Evolutionary conservation across 2,797 vertebrate species (phyloP).

Genomic region (Rhincodon typus): DNA sequence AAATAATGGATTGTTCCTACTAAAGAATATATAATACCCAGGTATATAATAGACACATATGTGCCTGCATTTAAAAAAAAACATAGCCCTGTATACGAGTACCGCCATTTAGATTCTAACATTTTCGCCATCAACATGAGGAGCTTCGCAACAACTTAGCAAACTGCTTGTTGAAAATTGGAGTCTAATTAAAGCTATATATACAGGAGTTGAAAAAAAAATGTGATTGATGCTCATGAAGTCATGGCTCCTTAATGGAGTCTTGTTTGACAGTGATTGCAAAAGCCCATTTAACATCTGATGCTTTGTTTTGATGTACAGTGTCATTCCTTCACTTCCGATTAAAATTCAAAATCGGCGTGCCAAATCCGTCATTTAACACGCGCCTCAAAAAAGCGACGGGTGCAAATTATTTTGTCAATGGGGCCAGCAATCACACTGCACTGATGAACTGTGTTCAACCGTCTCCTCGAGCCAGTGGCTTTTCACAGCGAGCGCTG

Average conservation of each 20-base stretch:
- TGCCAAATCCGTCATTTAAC: constrained; percentile 78
- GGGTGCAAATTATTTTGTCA: constrained; percentile 98
- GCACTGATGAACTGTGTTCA: constrained; percentile 58
- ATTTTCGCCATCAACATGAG: not conserved
- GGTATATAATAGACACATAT: not conserved
- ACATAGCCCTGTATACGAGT: not conserved
- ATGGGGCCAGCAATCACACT: constrained; percentile 68
- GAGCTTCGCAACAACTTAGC: constrained; percentile 33
- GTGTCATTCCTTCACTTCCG: constrained; percentile 97
- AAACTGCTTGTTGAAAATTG: constrained; percentile 37
- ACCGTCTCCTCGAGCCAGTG: constrained; percentile 53
- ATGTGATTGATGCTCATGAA: constrained; percentile 89
- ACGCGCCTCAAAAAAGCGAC: constrained; percentile 73
- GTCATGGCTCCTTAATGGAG: constrained; percentile 78
- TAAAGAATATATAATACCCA: not conserved
- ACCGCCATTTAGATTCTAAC: not conserved
- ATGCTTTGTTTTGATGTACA: constrained; percentile 98
- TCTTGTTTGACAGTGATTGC: constrained; percentile 83
- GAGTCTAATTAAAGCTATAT: constrained; percentile 43
- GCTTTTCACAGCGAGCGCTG: constrained; percentile 61
- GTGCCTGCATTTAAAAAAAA: not conserved
- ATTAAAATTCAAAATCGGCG: constrained; percentile 94
- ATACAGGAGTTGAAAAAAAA: constrained; percentile 59
- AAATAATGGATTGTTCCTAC: not conserved
- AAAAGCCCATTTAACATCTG: constrained; percentile 83